These are phyloP conservation scores for Eristalis pertinax DNA, from an alignment of 2,888 invertebrate species.

Conservation along the genomic window DNA sequence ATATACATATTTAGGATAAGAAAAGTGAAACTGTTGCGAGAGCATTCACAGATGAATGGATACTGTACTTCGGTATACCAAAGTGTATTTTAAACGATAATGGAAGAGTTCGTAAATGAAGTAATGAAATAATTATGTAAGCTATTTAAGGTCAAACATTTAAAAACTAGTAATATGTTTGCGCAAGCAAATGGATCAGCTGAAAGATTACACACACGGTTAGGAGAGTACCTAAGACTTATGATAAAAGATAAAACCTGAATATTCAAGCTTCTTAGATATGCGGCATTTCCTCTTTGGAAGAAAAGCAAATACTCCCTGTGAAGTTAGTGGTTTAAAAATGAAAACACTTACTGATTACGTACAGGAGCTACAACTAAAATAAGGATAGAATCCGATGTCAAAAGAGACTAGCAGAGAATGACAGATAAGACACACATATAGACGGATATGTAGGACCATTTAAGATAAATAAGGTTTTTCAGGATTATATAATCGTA, in stretches of 20 bases:
- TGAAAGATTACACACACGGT: conserved; percentile 6
- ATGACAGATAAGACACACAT: no score
- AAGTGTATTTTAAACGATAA: conserved; percentile 3
- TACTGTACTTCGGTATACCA: neutral
- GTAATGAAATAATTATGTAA: conserved; percentile 20
- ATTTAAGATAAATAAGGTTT: no score
- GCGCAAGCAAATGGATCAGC: conserved; percentile 13
- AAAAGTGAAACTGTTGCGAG: neutral
- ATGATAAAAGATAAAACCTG: conserved; percentile 12
- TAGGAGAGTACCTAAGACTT: neutral
- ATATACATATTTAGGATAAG: neutral
- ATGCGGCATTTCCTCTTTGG: conserved; percentile 68
- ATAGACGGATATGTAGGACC: no score
- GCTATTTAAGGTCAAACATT: conserved; percentile 10
- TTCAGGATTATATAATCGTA: no score
- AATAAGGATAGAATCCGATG: no score
- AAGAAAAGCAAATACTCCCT: no score
- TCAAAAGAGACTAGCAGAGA: no score
- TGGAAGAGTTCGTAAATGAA: neutral
- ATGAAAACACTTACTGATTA: no score
- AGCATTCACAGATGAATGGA: neutral
- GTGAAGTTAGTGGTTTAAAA: no score
- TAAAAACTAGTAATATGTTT: conserved; percentile 23
- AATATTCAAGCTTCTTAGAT: conserved; percentile 15
- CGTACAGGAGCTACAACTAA: no score